Conservation (phyloP, 2,113 vertebrate genomes). For the Centropus bengalensis region DNA sequence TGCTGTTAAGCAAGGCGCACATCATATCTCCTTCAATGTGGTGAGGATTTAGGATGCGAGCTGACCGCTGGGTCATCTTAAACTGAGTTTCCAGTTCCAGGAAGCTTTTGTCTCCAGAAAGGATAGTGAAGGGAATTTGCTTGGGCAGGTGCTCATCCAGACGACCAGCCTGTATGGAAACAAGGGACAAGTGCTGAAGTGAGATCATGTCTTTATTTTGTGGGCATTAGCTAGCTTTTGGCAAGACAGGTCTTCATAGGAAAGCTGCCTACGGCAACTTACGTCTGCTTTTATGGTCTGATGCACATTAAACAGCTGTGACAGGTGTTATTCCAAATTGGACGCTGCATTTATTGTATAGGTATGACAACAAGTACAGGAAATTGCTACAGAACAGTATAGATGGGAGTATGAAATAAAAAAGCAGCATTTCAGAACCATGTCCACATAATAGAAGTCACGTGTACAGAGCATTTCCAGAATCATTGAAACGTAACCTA, state of each 20-base stretch:
- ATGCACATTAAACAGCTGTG: accelerated
- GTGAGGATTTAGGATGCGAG: slow-evolving; percentile 81
- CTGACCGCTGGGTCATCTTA: slow-evolving; percentile 81
- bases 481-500: background rate
- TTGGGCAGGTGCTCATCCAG: slow-evolving; percentile 83
- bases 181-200: background rate
- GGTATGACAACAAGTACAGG: accelerated
- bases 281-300: background rate
- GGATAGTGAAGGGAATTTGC: slow-evolving; percentile 84
- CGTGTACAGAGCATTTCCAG: background rate
- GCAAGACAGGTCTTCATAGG: background rate
- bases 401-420: background rate
- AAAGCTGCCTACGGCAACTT: background rate
- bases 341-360: background rate
- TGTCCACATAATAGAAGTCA: background rate
- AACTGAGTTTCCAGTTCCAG: slow-evolving; percentile 81
- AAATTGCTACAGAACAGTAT: background rate
- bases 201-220: background rate
- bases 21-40: slow-evolving; percentile 82
- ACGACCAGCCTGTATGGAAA: slow-evolving; percentile 77
- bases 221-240: background rate
- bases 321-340: background rate
- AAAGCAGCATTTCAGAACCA: background rate
- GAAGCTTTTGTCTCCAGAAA: slow-evolving; percentile 86
- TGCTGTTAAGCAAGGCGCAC: slow-evolving; percentile 85